These are phyloP conservation scores for Novumbra hubbsi DNA, from an alignment of 2,797 vertebrate species.

Conservation along the genomic window DNA sequence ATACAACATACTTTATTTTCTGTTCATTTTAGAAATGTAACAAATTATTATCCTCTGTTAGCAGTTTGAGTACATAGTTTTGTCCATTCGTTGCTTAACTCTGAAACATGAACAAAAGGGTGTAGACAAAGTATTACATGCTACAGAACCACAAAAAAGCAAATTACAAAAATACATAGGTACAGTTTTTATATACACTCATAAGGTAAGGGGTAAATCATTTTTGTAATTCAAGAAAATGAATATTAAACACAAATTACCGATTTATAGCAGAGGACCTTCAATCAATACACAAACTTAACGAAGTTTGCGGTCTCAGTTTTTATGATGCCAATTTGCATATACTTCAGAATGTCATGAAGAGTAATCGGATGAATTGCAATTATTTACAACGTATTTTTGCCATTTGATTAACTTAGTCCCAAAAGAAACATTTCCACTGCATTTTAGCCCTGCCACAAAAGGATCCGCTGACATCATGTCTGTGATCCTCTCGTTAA, in stretches of 20 bases:
- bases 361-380: too few species aligned
- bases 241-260: constrained; percentile 75
- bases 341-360: too few species aligned
- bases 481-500: too few species aligned
- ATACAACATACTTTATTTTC: neutral
- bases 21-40: constrained; percentile 26
- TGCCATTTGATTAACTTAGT: too few species aligned
- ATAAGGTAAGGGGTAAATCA: constrained; percentile 66
- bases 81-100: constrained; percentile 16
- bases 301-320: too few species aligned
- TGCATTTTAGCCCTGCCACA: too few species aligned
- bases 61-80: constrained; percentile 22
- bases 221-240: constrained; percentile 78
- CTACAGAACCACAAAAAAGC: constrained; percentile 67
- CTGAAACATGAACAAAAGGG: constrained; percentile 37
- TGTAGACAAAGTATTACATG: constrained; percentile 60
- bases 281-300: constrained; percentile 64
- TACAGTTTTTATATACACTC: constrained; percentile 90
- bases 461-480: too few species aligned
- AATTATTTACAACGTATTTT: too few species aligned
- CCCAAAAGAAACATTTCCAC: too few species aligned
- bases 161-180: constrained; percentile 65
- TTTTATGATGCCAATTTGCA: too few species aligned
- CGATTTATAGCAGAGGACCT: constrained; percentile 63
- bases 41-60: neutral